phyloP scores from a whole-genome alignment of 2,113 vertebrate genomes.

The Micronisus gabar region DNA sequence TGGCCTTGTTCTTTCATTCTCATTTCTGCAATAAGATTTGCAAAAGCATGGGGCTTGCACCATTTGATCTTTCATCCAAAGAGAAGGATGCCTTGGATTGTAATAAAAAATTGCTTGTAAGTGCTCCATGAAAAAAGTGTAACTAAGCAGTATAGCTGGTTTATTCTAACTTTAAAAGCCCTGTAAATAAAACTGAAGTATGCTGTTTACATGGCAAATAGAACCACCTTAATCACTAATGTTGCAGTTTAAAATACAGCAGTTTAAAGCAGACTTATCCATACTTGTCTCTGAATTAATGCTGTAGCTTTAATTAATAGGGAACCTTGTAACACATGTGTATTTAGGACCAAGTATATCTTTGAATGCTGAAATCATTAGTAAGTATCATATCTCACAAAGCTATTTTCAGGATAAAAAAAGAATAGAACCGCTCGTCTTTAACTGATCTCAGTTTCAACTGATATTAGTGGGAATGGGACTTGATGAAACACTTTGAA shows the following conservation, averaged over 20 bases:
- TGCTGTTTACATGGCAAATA: neutral
- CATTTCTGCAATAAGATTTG: constrained; percentile 97
- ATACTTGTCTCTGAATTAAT: neutral
- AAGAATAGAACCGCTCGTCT: neutral
- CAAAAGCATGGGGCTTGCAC: constrained; percentile 88
- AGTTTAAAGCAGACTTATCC: neutral
- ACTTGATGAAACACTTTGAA: neutral
- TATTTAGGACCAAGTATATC: neutral
- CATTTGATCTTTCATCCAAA: constrained; percentile 86
- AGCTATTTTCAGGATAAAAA: neutral
- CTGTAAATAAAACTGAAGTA: neutral
- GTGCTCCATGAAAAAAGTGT: neutral
- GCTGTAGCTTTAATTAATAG: neutral
- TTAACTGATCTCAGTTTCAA: neutral
- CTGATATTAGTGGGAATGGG: neutral
- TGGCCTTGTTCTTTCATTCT: constrained; percentile 97
- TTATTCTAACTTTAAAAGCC: neutral
- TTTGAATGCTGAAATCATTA: neutral
- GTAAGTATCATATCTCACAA: neutral
- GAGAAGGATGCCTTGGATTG: constrained; percentile 83
- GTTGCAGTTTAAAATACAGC: neutral
- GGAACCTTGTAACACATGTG: neutral
- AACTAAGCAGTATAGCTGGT: neutral
- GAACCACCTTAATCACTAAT: neutral
- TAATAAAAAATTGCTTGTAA: constrained; percentile 89